Base-by-base conservation (phyloP, 37 sponge, comb jelly and placozoan species). In the Haliclona indistincta region DNA sequence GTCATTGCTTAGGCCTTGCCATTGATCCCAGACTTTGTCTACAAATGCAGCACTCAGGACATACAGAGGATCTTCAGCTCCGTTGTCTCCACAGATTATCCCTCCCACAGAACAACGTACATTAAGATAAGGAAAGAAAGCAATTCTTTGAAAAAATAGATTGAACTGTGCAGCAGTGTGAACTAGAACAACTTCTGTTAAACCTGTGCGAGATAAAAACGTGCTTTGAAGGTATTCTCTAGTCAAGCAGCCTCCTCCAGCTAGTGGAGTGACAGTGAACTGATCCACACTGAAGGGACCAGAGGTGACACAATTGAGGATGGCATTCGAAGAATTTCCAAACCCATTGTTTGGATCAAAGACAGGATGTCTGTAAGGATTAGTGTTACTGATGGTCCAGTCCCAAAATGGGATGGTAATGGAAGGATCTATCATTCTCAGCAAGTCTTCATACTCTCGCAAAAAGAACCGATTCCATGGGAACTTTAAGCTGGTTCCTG, bases 401-500 rank as follows among this genome's bases (percentile, higher is more conserved):
- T 91, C 91, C 91, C 91, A 91, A 64, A 58, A 85, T 17, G 91
- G 91, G 22, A 91, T 72, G 38, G 85, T 84, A 30, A 91, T 67
- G 43, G 47, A 56, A 4, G 54, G 63, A 38, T 81, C 64, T 25
- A 85, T 32, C 51, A 68, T 22, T 63, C 82, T 66, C 23, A 91
- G 78, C 10, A 91, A 65, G 55, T 91, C 62, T 54, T 91, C 91
- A 55, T 91, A 91, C 73, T 85, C 77, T 7, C 72, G 40, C 32
- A 91, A 56, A 64, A 73, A 91, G 83, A 76, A 91, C n/a, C 91
- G 63, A 22, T 81, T 60, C 86, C 86, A 85, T 1, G 82, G 82
- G 15, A 85, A 25, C 55, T 85, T 81, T 44, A 82, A 86, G 45
- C 81, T 78, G 5, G 34, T 64, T 32, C 17, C 32, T 32, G 81